Conservation (phyloP, 2,113 vertebrate species). For the Benitochromis conjunctus region DNA sequence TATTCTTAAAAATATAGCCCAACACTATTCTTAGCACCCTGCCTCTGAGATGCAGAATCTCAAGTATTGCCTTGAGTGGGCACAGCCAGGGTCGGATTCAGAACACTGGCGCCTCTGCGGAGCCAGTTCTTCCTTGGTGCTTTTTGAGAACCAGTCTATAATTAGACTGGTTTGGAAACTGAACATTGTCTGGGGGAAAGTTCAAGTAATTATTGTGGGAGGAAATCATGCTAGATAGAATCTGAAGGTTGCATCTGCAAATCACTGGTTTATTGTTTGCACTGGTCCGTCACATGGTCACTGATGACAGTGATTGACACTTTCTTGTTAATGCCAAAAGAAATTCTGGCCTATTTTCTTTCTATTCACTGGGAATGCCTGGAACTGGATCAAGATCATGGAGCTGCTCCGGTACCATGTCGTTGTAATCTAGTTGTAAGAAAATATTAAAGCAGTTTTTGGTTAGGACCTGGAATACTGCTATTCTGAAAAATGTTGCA, state of each 20-base stretch:
- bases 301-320: not conserved
- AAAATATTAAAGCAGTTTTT: not conserved
- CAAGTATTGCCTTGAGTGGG: not conserved
- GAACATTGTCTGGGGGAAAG: not conserved
- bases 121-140: not conserved
- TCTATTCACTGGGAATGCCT: not conserved
- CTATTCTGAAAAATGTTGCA: not conserved
- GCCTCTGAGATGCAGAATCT: not conserved
- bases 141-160: not conserved
- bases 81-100: not conserved
- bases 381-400: not conserved
- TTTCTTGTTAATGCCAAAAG: not conserved
- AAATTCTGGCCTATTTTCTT: not conserved
- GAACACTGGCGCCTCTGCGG: not conserved
- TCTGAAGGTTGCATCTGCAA: not conserved
- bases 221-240: not conserved
- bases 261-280: not conserved
- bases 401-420: not conserved
- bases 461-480: not conserved
- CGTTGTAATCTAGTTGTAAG: not conserved
- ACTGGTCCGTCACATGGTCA: not conserved
- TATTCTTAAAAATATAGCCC: not conserved
- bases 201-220: not conserved
- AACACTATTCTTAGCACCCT: not conserved
- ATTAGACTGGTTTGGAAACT: not conserved